phyloP scores from a whole-genome alignment of 2,113 vertebrate species.

The Oophaga pumilio region DNA sequence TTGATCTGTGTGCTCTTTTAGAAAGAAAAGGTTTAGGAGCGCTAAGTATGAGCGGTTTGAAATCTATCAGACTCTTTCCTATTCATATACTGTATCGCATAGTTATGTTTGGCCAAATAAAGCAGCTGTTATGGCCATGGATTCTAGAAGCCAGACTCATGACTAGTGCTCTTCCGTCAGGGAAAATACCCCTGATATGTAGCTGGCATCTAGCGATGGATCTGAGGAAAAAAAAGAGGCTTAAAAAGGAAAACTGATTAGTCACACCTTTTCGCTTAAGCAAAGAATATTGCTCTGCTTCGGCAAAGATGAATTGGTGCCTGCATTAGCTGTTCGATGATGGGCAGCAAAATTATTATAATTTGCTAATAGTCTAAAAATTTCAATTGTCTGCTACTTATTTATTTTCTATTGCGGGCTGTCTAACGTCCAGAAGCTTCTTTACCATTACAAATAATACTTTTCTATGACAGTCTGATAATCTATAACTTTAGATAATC shows the following conservation, averaged over 20 bases:
- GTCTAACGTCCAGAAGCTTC: not conserved
- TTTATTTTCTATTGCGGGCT: not conserved
- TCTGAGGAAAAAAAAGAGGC: not conserved
- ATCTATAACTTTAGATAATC: not conserved
- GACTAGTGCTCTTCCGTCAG: not conserved
- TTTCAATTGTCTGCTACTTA: not conserved
- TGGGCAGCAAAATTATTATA: not conserved
- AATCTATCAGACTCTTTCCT: not conserved
- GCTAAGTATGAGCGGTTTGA: not conserved
- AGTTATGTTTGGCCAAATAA: not conserved
- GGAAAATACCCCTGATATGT: not conserved
- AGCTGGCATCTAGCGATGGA: not conserved
- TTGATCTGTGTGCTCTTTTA: not conserved
- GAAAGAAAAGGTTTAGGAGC: too few relatives aligned
- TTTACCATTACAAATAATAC: not conserved
- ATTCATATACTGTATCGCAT: not conserved
- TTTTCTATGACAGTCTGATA: not conserved
- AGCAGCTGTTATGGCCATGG: not conserved
- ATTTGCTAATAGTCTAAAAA: not conserved
- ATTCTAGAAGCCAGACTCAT: not conserved
- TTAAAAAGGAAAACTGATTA: not conserved
- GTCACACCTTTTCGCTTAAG: not conserved
- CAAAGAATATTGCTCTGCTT: not conserved
- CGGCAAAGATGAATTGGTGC: not conserved
- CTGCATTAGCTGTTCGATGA: not conserved